Base-by-base conservation (phyloP, 2,888 invertebrate genomes). In the Cataglyphis cursor region DNA sequence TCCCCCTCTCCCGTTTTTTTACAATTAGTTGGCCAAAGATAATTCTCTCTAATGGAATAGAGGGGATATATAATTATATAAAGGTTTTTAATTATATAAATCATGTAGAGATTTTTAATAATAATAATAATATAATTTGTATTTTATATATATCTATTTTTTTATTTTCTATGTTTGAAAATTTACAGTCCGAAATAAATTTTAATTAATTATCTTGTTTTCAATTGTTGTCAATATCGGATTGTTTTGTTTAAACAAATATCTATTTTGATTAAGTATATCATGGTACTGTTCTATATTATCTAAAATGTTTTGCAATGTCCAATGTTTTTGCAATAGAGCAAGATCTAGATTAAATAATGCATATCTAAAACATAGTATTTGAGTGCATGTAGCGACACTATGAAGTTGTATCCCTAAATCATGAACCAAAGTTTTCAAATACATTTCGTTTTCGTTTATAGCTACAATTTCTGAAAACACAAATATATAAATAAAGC, bases 351-450 rank as follows among this genome's bases (percentile, higher is more conserved):
- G 92, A 4, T 96, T 96, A 93, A 99, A 99, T 91, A 97, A 96
- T 31, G 98, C 99, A 92, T 97, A 97, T 65, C 98, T 96, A 21
- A 98, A 96, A 92, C 99, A 98, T 85, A 98, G 97, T 9, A 99
- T 95, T 12, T 96, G 96, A 0, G 96, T 96, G 92, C 98, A 98
- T 88, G 97, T 96, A 0, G 99, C 99, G 0, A 96, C 96, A 1
- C 97, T 97, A 90, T 97, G 97, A 57, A 99, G 93, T 92, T 97
- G 96, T 0, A 97, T 93, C 5, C 98, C 99, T 54, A 99, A 95
- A 85, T 98, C 98, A 93, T 98, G 97, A 18, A 99, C 95, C n/a
- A 99, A 91, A 0, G 96, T 95, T 93, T 97, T 97, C 24, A 99
- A 95, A 93, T 97, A 98, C 64, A 96, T 95, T 87, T 98, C 97